Conservation (phyloP, 2,888 invertebrate species). For the Protophormia terraenovae region DNA sequence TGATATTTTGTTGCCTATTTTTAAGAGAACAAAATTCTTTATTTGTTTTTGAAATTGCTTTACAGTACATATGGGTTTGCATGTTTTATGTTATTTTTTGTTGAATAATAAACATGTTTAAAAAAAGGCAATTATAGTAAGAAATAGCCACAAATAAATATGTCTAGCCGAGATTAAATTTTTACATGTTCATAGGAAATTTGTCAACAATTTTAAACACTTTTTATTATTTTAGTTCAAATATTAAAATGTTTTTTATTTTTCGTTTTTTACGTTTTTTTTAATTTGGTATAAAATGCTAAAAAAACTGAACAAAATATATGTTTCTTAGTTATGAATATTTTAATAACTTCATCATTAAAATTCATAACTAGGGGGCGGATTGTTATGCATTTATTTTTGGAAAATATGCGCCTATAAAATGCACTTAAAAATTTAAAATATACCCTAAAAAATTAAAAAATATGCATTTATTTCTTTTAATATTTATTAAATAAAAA, state of each 20-base stretch:
- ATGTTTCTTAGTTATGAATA: too few species aligned
- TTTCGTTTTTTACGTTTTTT: not conserved
- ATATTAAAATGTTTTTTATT: not conserved
- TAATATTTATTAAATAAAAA: too few species aligned
- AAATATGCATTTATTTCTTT: too few species aligned
- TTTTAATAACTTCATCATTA: too few species aligned
- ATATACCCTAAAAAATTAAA: too few species aligned
- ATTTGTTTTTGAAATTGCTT: slow-evolving; percentile 39
- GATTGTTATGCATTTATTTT: too few species aligned
- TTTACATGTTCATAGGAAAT: not conserved
- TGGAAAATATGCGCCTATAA: too few species aligned
- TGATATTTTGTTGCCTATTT: slow-evolving; percentile 31
- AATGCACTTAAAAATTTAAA: too few species aligned
- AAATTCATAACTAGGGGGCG: too few species aligned
- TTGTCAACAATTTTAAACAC: not conserved
- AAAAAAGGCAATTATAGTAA: not conserved
- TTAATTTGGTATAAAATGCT: too few species aligned
- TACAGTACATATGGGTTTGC: slow-evolving; percentile 1
- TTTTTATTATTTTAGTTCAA: not conserved
- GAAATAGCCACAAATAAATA: not conserved
- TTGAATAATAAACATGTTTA: not conserved
- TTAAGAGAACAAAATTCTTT: not conserved
- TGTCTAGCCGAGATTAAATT: slow-evolving; percentile 37
- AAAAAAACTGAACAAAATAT: too few species aligned
- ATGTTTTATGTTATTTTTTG: not conserved